phyloP scores from a whole-genome alignment of 2,113 vertebrate species.

The Pelecanus crispus region DNA sequence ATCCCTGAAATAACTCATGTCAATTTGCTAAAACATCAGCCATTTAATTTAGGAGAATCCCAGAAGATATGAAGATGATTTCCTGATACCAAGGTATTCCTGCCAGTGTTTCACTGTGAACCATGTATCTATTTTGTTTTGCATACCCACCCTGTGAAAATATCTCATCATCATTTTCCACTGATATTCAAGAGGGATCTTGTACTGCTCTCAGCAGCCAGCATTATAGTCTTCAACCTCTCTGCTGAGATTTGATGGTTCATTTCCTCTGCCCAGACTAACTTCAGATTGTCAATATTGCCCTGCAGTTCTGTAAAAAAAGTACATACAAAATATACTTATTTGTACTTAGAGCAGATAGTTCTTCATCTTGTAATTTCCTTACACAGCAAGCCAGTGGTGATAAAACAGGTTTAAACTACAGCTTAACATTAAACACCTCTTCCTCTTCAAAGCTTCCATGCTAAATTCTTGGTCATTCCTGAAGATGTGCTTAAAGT shows the following conservation, averaged over 20 bases:
- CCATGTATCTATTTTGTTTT: neutral
- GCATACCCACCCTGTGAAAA: neutral
- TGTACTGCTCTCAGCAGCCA: conserved; percentile 11
- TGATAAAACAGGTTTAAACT: neutral
- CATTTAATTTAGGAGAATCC: neutral
- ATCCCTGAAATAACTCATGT: neutral
- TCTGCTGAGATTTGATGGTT: conserved; percentile 48
- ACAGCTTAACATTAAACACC: neutral
- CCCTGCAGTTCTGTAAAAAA: neutral
- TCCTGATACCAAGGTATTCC: neutral
- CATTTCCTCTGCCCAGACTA: conserved; percentile 47
- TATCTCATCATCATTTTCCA: conserved; percentile 10
- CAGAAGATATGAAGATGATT: neutral
- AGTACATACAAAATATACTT: conserved; percentile 1
- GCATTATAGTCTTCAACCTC: conserved; percentile 11
- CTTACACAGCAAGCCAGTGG: neutral
- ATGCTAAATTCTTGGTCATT: neutral
- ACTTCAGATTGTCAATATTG: conserved; percentile 19
- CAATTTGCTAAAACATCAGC: neutral
- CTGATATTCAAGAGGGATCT: neutral
- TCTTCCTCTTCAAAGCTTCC: neutral
- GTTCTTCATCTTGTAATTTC: neutral
- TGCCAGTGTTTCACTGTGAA: neutral
- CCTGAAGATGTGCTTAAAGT: neutral
- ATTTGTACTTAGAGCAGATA: neutral